Evolutionary conservation across 2,888 invertebrate species (phyloP).

Genomic region (Empis stercorea): DNA sequence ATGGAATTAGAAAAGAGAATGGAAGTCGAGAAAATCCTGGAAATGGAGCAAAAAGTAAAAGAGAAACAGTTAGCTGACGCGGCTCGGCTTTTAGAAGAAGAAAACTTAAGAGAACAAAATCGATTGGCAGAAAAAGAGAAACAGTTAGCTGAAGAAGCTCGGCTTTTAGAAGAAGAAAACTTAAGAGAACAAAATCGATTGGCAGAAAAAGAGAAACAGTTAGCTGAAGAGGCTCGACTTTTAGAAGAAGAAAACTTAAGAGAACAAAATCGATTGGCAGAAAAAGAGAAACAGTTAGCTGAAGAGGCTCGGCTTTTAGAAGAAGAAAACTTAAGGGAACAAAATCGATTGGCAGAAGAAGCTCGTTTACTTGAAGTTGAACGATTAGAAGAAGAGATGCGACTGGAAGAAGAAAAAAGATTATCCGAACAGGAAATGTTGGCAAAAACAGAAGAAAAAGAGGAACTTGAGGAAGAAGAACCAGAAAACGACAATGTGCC

Average conservation of each 20-base stretch:
- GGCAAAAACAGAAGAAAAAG: neutral
- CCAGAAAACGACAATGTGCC: too few relatives aligned
- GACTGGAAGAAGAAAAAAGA: neutral
- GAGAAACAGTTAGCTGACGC: too few relatives aligned
- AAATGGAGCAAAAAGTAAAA: too few relatives aligned
- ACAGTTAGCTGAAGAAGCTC: too few relatives aligned
- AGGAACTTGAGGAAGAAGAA: neutral
- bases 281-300: neutral
- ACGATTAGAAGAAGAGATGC: neutral
- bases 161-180: neutral
- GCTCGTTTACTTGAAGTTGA: neutral
- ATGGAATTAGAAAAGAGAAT: too few relatives aligned
- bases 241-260: neutral
- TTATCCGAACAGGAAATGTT: neutral
- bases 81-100: too few relatives aligned
- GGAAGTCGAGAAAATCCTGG: too few relatives aligned
- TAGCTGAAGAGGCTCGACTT: neutral
- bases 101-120: too few relatives aligned
- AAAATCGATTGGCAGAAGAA: neutral
- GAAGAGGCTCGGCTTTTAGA: neutral
- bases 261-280: neutral
- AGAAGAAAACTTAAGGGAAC: neutral
- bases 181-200: neutral
- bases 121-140: neutral
- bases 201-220: neutral